Conservation (phyloP, 2,888 invertebrate genomes). For the Norana najaformis region DNA sequence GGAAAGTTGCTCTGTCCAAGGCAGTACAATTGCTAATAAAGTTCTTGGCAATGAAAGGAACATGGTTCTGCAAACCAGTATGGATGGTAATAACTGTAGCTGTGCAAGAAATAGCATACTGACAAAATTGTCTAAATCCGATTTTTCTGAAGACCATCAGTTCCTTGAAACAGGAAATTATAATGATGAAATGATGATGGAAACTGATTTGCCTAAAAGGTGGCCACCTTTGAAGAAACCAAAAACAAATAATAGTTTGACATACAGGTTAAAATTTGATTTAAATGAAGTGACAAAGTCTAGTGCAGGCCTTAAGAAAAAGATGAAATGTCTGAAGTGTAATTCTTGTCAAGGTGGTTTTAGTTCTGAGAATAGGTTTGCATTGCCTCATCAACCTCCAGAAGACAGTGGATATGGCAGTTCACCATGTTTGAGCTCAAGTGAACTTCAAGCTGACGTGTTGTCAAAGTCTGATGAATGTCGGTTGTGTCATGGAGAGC, state of each 20-base stretch:
- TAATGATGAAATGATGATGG: background rate
- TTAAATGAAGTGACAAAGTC: background rate
- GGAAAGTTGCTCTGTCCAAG: background rate
- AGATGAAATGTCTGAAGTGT: background rate
- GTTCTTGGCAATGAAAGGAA: background rate
- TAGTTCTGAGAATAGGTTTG: background rate
- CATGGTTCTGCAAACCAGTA: background rate
- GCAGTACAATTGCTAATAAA: background rate
- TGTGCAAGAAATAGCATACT: background rate
- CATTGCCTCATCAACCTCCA: background rate
- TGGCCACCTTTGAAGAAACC: background rate
- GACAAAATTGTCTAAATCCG: background rate
- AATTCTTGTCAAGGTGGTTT: background rate
- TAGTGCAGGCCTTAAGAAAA: background rate
- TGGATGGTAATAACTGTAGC: slow-evolving; percentile 1
- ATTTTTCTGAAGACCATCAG: background rate
- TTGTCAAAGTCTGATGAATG: background rate
- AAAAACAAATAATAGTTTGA: background rate
- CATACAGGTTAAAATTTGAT: background rate
- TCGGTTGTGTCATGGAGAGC: background rate
- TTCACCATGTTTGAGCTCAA: background rate
- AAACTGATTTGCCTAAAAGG: background rate
- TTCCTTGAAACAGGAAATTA: background rate
- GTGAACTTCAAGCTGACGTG: background rate
- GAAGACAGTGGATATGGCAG: slow-evolving; percentile 17